Percentiles rank a stretch among this genome's conserved stretches.
phyloP scores from a whole-genome alignment of 1,140 invertebrate genomes.

The Drosophila hydei region DNA sequence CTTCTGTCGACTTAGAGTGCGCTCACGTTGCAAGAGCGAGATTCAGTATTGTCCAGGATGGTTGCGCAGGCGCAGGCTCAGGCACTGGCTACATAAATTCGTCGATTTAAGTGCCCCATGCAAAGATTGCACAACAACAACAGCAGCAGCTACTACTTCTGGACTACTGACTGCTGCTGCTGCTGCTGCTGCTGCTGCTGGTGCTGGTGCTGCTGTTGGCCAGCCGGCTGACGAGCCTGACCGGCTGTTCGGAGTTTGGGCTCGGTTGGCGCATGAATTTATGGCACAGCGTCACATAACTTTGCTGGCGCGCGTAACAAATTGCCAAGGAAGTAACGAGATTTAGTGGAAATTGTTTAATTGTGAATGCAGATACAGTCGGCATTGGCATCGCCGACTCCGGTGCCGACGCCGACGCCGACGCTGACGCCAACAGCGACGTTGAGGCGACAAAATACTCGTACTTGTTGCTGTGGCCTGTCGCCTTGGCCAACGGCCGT shows the following conservation, averaged over 20 bases:
- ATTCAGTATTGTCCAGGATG: constrained; percentile 22
- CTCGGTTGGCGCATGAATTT: constrained; percentile 79
- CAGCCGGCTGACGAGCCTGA: constrained; percentile 15
- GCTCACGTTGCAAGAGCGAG: constrained; percentile 2
- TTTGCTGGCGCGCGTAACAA: constrained; percentile 83
- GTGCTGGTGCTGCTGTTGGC: constrained; percentile 18
- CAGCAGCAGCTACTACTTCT: constrained; percentile 18
- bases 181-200: constrained; percentile 3
- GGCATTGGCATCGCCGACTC: constrained; percentile 14
- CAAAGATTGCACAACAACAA: constrained; percentile 64
- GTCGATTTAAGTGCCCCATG: constrained; percentile 78
- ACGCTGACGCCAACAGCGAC: neutral
- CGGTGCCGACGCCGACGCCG: neutral
- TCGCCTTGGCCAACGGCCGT: constrained; percentile 28
- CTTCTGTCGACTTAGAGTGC: constrained; percentile 60
- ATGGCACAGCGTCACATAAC: constrained; percentile 83
- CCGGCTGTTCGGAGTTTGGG: constrained; percentile 32
- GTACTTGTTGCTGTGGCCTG: constrained; percentile 57
- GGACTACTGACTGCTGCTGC: constrained; percentile 19
- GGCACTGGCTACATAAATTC: constrained; percentile 71
- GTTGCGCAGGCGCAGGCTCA: constrained; percentile 62
- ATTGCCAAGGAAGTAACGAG: constrained; percentile 84
- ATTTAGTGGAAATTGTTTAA: constrained; percentile 84
- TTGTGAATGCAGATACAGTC: constrained; percentile 82
- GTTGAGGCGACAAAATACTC: constrained; percentile 52